A percentile compares a stretch with the other conserved stretches of the same genome.
These are phyloP conservation scores for Apogon talboti DNA, from an alignment of 2,797 vertebrate species.

Conservation along the genomic window DNA sequence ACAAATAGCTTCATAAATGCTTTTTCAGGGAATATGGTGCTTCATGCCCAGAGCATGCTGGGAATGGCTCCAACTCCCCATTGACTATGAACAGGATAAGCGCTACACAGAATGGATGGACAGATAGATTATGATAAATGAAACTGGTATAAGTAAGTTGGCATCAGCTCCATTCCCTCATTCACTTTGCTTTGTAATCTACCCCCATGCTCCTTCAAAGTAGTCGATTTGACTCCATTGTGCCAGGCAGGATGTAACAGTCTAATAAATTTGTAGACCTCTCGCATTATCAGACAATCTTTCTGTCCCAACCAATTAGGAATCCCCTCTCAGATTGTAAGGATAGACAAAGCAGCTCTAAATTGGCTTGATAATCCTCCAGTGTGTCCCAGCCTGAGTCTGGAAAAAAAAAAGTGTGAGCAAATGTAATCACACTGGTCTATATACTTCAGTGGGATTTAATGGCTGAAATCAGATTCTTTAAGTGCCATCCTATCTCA, in stretches of 20 bases:
- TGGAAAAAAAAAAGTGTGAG: background rate
- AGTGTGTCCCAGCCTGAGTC: conserved; percentile 2
- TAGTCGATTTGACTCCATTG: background rate
- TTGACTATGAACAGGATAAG: background rate
- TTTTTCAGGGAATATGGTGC: no score
- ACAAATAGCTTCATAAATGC: no score
- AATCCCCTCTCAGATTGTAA: background rate
- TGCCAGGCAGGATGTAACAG: background rate
- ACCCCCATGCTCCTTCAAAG: background rate
- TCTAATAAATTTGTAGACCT: conserved; percentile 29
- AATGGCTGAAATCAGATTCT: background rate
- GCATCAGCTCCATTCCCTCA: no score
- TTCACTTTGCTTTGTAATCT: background rate
- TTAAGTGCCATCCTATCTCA: no score
- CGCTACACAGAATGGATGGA: no score
- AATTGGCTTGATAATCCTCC: conserved; percentile 31
- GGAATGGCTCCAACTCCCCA: no score
- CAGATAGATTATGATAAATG: background rate
- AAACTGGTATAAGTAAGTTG: background rate
- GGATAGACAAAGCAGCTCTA: conserved; percentile 17
- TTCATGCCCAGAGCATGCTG: no score
- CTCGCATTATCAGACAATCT: conserved; percentile 45
- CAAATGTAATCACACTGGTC: background rate
- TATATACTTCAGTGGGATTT: background rate
- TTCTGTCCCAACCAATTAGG: conserved; percentile 38